Percentiles rank a stretch among this genome's conserved stretches.
These are phyloP conservation scores for Centropyge bicolor DNA, from an alignment of 2,797 vertebrate species.

Conservation along the genomic window DNA sequence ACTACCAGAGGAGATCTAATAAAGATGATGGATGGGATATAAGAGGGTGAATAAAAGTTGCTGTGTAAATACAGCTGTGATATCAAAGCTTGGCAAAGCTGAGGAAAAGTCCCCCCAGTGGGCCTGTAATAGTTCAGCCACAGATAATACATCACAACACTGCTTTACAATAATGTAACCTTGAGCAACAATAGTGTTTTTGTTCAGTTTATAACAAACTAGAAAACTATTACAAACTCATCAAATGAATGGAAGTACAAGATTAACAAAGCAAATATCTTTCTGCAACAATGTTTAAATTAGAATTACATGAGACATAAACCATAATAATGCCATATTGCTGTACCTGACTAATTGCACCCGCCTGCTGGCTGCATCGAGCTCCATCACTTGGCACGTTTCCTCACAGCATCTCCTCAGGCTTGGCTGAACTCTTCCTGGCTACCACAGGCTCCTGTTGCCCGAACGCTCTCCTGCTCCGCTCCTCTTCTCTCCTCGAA, in stretches of 20 bases:
- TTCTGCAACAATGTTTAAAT: neutral
- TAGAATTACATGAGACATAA: conserved; percentile 4
- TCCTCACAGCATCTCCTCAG: conserved; percentile 76
- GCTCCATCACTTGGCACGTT: conserved; percentile 77
- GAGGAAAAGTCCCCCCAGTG: conserved; percentile 2
- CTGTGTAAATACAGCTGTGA: conserved; percentile 11
- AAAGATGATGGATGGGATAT: neutral
- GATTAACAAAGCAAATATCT: neutral
- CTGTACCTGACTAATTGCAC: conserved; percentile 77
- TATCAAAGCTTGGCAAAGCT: conserved; percentile 11
- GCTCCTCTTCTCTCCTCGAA: conserved; percentile 27
- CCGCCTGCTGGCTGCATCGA: conserved; percentile 64
- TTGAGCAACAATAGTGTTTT: neutral
- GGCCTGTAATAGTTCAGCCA: conserved; percentile 19
- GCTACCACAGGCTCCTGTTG: conserved; percentile 52
- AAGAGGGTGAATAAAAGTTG: neutral
- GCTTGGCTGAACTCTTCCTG: conserved; percentile 62
- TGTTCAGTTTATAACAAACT: neutral
- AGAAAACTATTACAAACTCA: neutral
- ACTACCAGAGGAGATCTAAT: neutral
- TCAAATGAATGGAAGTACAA: neutral
- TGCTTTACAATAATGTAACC: conserved; percentile 21
- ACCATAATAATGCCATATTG: conserved; percentile 53
- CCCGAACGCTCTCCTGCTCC: conserved; percentile 45
- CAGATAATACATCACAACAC: conserved; percentile 21